Evolutionary conservation across 2,888 invertebrate genomes (phyloP).

Genomic region (Brachylomia viminalis): DNA sequence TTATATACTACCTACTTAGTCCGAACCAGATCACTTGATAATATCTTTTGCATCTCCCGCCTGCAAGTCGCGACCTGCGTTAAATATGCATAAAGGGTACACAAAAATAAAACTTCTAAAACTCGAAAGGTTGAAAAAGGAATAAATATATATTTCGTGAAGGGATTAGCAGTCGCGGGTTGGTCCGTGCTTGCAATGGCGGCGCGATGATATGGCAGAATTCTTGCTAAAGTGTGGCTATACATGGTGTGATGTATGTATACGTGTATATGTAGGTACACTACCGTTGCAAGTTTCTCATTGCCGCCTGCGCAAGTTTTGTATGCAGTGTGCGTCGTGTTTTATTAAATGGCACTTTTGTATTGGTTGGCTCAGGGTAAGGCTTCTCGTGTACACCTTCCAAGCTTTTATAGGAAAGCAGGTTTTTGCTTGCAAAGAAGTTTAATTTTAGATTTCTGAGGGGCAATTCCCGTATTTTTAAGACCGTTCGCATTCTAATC

Average conservation of each 20-base stretch:
- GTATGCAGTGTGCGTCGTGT: slow-evolving; percentile 41
- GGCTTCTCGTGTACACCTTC: neutral
- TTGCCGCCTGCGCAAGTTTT: slow-evolving; percentile 56
- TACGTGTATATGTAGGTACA: slow-evolving; percentile 32
- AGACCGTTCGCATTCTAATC: too few relatives aligned
- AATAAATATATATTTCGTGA: slow-evolving; percentile 78
- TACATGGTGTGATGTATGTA: slow-evolving; percentile 20
- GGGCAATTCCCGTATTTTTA: too few relatives aligned
- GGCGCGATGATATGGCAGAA: slow-evolving; percentile 80
- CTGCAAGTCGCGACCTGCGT: slow-evolving; percentile 51
- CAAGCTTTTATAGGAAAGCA: neutral
- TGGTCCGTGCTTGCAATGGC: slow-evolving; percentile 81
- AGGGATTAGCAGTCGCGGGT: slow-evolving; percentile 85
- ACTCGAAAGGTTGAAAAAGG: slow-evolving; percentile 74
- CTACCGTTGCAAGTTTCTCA: slow-evolving; percentile 42
- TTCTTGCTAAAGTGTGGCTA: slow-evolving; percentile 52
- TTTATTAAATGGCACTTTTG: slow-evolving; percentile 41
- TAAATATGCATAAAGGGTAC: slow-evolving; percentile 82
- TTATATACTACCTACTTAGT: slow-evolving; percentile 46
- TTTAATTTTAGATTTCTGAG: neutral
- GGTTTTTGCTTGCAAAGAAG: neutral
- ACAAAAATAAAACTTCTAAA: slow-evolving; percentile 79
- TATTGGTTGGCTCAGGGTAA: slow-evolving; percentile 28
- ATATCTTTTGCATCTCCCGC: slow-evolving; percentile 59
- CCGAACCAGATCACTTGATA: slow-evolving; percentile 59